Evolutionary conservation across 2,113 vertebrate genomes (phyloP).

Genomic region (Sturnira hondurensis): DNA sequence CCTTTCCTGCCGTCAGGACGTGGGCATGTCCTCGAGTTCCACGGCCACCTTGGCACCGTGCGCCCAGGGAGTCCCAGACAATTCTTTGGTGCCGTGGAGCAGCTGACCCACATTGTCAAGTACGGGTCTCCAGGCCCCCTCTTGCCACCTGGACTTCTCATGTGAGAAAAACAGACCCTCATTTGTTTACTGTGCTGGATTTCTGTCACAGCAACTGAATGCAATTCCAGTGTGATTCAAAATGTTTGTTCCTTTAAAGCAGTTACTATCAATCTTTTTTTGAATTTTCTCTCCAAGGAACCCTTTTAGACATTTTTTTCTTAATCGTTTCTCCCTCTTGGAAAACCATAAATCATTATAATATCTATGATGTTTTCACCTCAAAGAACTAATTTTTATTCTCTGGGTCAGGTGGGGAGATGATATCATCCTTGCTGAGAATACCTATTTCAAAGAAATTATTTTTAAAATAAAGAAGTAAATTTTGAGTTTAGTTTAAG

Average conservation of each 20-base stretch:
- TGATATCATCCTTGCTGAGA: not conserved
- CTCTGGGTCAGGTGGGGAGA: not conserved
- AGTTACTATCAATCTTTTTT: not conserved
- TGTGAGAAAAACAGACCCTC: not conserved
- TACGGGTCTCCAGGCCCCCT: accelerated
- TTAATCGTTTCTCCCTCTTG: not conserved
- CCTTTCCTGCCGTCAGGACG: not conserved
- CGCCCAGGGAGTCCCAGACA: not conserved
- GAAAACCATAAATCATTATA: not conserved
- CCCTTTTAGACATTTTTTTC: not conserved
- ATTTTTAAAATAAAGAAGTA: conserved; percentile 29
- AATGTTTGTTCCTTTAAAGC: not conserved
- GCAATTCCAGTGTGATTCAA: not conserved
- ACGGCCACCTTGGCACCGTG: not conserved
- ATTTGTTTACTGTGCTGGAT: not conserved
- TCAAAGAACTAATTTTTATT: not conserved
- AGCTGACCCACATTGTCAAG: not conserved
- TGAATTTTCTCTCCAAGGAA: not conserved
- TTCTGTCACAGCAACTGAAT: not conserved
- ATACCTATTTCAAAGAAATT: conserved; percentile 10
- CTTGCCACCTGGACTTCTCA: not conserved
- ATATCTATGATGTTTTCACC: not conserved
- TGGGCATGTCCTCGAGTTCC: not conserved
- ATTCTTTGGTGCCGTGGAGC: not conserved
- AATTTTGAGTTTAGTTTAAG: not conserved